Percentiles rank a stretch among this genome's conserved stretches.
phyloP scores from a whole-genome alignment of 2,888 invertebrate species.

The Drosophila falleni region DNA sequence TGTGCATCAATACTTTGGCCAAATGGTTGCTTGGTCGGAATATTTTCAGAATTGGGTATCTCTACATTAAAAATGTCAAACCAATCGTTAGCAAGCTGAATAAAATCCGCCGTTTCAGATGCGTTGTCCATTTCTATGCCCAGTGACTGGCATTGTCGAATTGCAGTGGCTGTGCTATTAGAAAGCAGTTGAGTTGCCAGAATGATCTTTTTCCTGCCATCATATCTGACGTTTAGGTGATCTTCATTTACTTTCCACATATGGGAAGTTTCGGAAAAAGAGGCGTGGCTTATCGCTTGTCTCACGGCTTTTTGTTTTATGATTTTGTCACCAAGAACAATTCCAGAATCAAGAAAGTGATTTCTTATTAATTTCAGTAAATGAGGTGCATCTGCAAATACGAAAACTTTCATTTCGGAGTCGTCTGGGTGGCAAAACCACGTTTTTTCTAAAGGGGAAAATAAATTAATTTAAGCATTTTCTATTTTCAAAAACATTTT shows the following conservation, averaged over 20 bases:
- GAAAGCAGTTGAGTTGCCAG: slow-evolving; percentile 1
- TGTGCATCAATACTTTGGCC: background rate
- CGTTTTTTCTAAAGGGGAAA: background rate
- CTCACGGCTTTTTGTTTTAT: background rate
- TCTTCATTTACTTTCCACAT: slow-evolving; percentile 1
- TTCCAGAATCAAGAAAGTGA: slow-evolving; percentile 4
- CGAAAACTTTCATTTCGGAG: slow-evolving; percentile 2
- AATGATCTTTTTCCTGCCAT: background rate
- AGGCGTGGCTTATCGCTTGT: background rate
- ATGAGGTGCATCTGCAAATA: slow-evolving; percentile 6
- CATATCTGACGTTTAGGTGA: background rate
- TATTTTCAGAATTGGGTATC: background rate
- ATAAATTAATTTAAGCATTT: no score
- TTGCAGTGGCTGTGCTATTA: background rate
- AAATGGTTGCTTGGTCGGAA: background rate
- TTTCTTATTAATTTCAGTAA: background rate
- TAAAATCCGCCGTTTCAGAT: slow-evolving; percentile 1
- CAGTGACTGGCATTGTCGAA: background rate
- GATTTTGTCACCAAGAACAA: background rate
- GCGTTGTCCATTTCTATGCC: background rate
- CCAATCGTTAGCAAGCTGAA: slow-evolving; percentile 7
- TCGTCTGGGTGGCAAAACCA: slow-evolving; percentile 1
- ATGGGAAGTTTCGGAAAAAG: background rate
- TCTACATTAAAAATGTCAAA: slow-evolving; percentile 8
- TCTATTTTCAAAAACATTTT: background rate